Conservation (phyloP, 2,888 invertebrate species). For the Julus scandinavius region DNA sequence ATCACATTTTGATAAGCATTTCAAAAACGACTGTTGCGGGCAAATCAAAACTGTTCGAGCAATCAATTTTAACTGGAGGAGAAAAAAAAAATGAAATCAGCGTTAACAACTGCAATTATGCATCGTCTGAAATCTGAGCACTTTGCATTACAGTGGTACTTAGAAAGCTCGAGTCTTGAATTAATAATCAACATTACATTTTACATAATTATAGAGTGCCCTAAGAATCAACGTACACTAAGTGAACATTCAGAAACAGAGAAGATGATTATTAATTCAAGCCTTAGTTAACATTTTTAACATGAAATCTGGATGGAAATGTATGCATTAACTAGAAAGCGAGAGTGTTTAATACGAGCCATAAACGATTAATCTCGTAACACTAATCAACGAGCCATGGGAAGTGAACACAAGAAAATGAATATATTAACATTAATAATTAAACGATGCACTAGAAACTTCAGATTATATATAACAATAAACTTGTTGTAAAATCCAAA, state of each 20-base stretch:
- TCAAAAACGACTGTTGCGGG: slow-evolving; percentile 39
- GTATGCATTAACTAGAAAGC: too few relatives aligned
- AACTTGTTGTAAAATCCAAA: too few relatives aligned
- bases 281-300: background rate
- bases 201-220: background rate
- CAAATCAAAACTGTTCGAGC: slow-evolving; percentile 43
- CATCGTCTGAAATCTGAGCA: slow-evolving; percentile 9
- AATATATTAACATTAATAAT: too few relatives aligned
- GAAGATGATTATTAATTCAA: background rate
- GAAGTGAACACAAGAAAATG: too few relatives aligned
- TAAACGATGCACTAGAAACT: too few relatives aligned
- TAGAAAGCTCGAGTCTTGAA: background rate
- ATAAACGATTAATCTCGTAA: too few relatives aligned
- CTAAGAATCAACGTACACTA: background rate
- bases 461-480: too few relatives aligned
- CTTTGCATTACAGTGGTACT: background rate
- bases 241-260: background rate
- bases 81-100: background rate
- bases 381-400: too few relatives aligned
- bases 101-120: slow-evolving; percentile 42
- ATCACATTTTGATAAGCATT: slow-evolving; percentile 27
- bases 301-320: background rate
- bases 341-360: too few relatives aligned
- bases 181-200: background rate
- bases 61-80: slow-evolving; percentile 2